phyloP scores from a whole-genome alignment of 2,113 vertebrate species.

The Oryzias curvinotus region DNA sequence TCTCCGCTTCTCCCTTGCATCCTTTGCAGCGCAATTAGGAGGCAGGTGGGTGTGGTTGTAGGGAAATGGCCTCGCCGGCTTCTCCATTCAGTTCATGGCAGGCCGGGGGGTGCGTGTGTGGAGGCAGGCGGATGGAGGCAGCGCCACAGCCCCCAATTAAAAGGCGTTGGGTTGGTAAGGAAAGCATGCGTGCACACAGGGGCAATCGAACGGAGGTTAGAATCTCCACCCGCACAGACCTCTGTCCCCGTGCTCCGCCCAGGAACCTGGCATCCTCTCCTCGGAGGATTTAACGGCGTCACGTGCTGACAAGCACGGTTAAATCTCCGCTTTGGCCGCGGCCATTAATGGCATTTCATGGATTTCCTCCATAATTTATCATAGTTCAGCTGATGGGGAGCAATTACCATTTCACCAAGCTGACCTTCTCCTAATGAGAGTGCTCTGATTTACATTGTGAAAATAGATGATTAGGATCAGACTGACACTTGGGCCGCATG shows the following conservation, averaged over 20 bases:
- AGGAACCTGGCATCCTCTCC: conserved; percentile 32
- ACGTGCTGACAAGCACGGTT: conserved; percentile 48
- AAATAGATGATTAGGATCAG: conserved; percentile 31
- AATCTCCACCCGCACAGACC: conserved; percentile 34
- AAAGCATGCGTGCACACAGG: neutral
- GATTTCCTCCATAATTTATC: conserved; percentile 58
- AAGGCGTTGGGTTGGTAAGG: conserved; percentile 23
- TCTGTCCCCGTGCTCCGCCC: conserved; percentile 7
- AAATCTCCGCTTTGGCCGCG: conserved; percentile 41
- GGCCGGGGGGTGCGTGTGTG: conserved; percentile 4
- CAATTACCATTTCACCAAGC: conserved; percentile 46
- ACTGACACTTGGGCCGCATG: conserved; percentile 1
- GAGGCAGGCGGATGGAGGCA: conserved; percentile 16
- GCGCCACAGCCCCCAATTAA: conserved; percentile 50
- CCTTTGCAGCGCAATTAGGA: conserved; percentile 54
- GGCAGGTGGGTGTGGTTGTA: conserved; percentile 55
- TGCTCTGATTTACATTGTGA: conserved; percentile 43
- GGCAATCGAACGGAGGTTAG: conserved; percentile 32
- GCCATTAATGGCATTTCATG: conserved; percentile 55
- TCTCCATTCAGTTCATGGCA: conserved; percentile 41
- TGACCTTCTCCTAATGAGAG: conserved; percentile 59
- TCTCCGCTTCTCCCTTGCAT: conserved; percentile 50
- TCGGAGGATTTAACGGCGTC: conserved; percentile 42
- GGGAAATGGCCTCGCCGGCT: conserved; percentile 50
- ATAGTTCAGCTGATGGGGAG: conserved; percentile 44